Evolutionary conservation across 2,797 vertebrate genomes (phyloP).

Genomic region (Phrynocephalus forsythii): DNA sequence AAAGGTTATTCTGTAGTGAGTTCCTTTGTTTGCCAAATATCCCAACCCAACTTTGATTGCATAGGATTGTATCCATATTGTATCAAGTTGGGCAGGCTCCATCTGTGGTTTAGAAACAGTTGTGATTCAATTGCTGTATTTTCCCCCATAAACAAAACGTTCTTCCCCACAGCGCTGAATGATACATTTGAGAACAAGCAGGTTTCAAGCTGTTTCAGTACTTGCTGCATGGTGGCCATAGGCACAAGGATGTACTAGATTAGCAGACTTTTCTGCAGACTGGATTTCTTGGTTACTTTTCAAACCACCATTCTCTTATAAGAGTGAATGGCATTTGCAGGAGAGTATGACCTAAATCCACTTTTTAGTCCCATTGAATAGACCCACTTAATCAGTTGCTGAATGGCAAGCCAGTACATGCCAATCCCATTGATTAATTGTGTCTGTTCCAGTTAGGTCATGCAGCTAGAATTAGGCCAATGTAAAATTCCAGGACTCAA

Average conservation of each 20-base stretch:
- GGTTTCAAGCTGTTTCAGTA: neutral
- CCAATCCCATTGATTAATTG: too few relatives aligned
- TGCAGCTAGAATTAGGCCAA: neutral
- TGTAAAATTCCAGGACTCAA: neutral
- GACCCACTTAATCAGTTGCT: too few relatives aligned
- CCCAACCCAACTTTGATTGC: neutral
- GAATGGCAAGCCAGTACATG: too few relatives aligned
- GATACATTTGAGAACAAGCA: neutral
- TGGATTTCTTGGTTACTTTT: neutral
- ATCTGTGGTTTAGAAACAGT: neutral
- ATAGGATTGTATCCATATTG: neutral
- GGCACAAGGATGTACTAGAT: neutral
- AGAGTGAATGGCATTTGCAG: neutral
- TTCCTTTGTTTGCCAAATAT: neutral
- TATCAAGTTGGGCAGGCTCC: neutral
- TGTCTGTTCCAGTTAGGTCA: too few relatives aligned
- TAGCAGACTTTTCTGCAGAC: too few relatives aligned
- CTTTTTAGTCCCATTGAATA: too few relatives aligned
- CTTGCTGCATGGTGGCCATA: neutral
- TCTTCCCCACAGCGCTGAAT: neutral
- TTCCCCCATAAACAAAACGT: neutral
- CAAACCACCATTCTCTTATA: neutral
- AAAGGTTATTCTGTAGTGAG: neutral
- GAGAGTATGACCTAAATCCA: neutral
- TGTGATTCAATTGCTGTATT: neutral